A percentile compares a stretch with the other conserved stretches of the same genome.
Evolutionary conservation across 2,113 vertebrate genomes (phyloP).

Genomic region (Gambusia holbrooki): DNA sequence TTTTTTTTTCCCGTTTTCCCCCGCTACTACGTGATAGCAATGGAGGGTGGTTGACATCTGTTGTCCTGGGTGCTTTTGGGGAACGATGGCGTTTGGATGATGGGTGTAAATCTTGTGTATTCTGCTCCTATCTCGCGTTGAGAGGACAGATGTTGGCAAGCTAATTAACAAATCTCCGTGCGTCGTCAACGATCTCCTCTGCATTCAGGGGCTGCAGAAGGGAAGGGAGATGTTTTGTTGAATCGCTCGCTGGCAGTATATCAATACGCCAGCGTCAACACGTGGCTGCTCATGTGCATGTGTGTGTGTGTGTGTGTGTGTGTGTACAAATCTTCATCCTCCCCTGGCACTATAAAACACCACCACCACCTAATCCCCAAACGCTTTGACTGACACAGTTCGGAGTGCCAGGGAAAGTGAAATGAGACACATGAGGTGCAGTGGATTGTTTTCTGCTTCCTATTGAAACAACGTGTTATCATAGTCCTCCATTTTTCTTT

Average conservation of each 20-base stretch:
- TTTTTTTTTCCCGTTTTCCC: neutral
- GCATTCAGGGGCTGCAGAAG: constrained; percentile 44
- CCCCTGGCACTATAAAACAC: neutral
- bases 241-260: constrained; percentile 57
- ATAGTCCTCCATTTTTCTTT: constrained; percentile 47
- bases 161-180: constrained; percentile 79
- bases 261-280: constrained; percentile 20
- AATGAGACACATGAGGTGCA: constrained; percentile 32
- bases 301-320: neutral
- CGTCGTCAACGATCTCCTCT: constrained; percentile 51
- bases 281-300: neutral
- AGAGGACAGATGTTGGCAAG: constrained; percentile 76
- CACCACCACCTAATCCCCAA: constrained; percentile 24
- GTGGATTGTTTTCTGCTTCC: constrained; percentile 43
- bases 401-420: constrained; percentile 26
- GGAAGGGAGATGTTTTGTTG: constrained; percentile 46
- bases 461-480: constrained; percentile 63
- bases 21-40: constrained; percentile 27
- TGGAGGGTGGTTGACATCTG: constrained; percentile 64
- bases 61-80: constrained; percentile 49
- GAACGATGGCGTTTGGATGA: constrained; percentile 58
- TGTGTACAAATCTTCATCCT: neutral
- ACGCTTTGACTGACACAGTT: constrained; percentile 15
- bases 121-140: constrained; percentile 64
- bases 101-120: constrained; percentile 52